These are phyloP conservation scores for Megaustenia siamemsis DNA, from an alignment of 2,888 invertebrate species.

Conservation along the genomic window DNA sequence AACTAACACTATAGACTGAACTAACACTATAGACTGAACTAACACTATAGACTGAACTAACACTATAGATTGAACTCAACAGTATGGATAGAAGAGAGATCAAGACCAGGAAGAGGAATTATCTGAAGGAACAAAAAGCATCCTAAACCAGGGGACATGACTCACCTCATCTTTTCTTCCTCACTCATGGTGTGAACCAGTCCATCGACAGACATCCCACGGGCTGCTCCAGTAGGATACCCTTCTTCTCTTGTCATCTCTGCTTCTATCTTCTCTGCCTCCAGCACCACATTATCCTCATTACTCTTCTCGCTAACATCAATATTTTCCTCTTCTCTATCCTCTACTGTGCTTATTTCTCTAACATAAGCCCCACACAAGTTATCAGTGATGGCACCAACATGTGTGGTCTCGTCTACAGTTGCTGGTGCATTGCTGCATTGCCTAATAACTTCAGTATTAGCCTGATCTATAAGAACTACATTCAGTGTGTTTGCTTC, in stretches of 20 bases:
- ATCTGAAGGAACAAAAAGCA: not conserved
- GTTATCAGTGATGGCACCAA: not conserved
- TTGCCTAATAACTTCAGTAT: not conserved
- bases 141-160: not conserved
- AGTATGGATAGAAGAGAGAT: too few species aligned
- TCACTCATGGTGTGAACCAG: constrained; percentile 46
- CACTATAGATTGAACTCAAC: too few species aligned
- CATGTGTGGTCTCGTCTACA: not conserved
- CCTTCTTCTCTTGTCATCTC: constrained; percentile 51
- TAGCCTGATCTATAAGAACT: too few species aligned
- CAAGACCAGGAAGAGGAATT: too few species aligned
- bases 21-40: too few species aligned
- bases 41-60: too few species aligned
- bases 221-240: constrained; percentile 15
- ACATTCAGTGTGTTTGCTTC: too few species aligned
- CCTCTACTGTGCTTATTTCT: not conserved
- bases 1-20: too few species aligned
- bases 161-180: constrained; percentile 42
- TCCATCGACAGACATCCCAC: constrained; percentile 23
- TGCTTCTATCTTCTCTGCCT: constrained; percentile 37
- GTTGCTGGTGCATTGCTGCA: not conserved
- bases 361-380: not conserved
- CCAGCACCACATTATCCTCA: not conserved
- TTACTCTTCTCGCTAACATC: not conserved
- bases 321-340: constrained; percentile 59